phyloP scores from a whole-genome alignment of 2,888 invertebrate genomes.

The Cryptus armator region DNA sequence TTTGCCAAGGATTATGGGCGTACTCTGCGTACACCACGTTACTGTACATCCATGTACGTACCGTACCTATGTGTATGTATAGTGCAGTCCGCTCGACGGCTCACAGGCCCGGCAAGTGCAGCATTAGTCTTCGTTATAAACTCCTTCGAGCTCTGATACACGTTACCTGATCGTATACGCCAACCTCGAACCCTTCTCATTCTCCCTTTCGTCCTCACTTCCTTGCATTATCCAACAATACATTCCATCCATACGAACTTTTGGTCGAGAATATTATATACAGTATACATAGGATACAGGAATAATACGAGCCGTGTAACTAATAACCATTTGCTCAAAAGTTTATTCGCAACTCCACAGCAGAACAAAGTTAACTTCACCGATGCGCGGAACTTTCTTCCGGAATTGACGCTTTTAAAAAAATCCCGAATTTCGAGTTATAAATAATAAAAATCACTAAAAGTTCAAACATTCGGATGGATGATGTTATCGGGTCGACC shows the following conservation, averaged over 20 bases:
- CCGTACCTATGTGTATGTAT: constrained; percentile 18
- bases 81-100: constrained; percentile 42
- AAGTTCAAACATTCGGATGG: background rate
- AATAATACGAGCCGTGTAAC: background rate
- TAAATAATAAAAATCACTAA: too few relatives aligned
- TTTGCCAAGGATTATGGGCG: constrained; percentile 71
- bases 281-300: background rate
- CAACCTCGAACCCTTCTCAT: constrained; percentile 13
- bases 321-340: too few relatives aligned
- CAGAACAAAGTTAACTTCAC: too few relatives aligned
- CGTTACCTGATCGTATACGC: constrained; percentile 65
- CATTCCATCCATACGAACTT: constrained; percentile 51
- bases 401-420: too few relatives aligned
- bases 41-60: constrained; percentile 29
- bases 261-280: constrained; percentile 25
- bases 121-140: constrained; percentile 73
- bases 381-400: too few relatives aligned
- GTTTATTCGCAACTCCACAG: too few relatives aligned
- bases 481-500: background rate
- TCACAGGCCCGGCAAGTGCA: constrained; percentile 37
- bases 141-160: constrained; percentile 68
- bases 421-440: too few relatives aligned
- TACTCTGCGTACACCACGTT: constrained; percentile 46
- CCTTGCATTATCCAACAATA: constrained; percentile 39
- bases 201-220: background rate